These are phyloP conservation scores for Caretta caretta DNA, from an alignment of 2,113 vertebrate genomes.

Conservation along the genomic window DNA sequence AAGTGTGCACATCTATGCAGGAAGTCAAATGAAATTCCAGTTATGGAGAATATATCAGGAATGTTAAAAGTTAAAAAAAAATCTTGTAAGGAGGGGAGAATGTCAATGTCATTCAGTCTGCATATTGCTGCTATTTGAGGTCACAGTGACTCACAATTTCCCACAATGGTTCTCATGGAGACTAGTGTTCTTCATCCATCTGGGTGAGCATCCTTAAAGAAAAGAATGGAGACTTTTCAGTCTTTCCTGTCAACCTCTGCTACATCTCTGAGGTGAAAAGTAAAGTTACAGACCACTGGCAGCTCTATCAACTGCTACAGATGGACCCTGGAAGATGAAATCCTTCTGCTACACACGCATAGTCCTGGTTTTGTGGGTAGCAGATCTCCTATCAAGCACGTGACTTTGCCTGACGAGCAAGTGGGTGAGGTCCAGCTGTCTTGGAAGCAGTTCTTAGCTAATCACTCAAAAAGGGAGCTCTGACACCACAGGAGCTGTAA, in stretches of 20 bases:
- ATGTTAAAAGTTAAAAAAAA: neutral
- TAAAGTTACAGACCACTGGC: neutral
- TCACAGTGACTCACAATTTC: neutral
- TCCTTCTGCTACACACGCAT: neutral
- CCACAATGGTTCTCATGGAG: neutral
- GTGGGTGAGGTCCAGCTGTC: neutral
- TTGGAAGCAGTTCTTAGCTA: neutral
- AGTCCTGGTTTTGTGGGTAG: too few relatives aligned
- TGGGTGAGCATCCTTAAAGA: neutral
- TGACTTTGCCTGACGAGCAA: neutral
- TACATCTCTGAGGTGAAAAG: neutral
- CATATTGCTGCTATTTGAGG: neutral
- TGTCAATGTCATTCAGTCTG: neutral
- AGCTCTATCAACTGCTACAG: neutral
- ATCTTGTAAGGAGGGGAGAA: neutral
- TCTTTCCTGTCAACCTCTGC: neutral
- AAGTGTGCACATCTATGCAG: rapidly evolving
- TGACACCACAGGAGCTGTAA: neutral
- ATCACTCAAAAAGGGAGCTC: neutral
- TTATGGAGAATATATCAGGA: rapidly evolving
- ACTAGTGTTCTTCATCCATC: neutral
- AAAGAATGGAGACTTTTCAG: neutral
- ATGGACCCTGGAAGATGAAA: neutral
- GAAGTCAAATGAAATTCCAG: rapidly evolving
- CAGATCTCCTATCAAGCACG: neutral